phyloP scores from a whole-genome alignment of 2,797 vertebrate genomes.

The Pangasius larnaudii region DNA sequence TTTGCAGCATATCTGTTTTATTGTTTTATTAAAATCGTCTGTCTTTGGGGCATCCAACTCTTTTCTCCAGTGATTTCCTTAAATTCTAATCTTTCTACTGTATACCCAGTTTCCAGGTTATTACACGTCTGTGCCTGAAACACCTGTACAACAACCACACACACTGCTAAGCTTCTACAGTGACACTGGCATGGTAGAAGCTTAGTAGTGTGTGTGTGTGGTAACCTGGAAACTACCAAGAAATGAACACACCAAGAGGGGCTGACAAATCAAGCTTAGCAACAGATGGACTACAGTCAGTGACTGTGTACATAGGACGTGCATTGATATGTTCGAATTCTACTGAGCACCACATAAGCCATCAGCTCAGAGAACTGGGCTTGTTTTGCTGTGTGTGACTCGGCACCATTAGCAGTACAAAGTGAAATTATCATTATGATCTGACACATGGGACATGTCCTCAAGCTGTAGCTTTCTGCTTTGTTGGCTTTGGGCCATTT shows the following conservation, averaged over 20 bases:
- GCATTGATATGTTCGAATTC: neutral
- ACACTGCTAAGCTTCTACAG: neutral
- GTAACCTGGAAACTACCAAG: too few relatives aligned
- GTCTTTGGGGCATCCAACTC: neutral
- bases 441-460: slow-evolving; percentile 15
- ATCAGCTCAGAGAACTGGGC: slow-evolving; percentile 34
- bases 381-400: slow-evolving; percentile 13
- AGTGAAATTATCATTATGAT: slow-evolving; percentile 12
- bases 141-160: neutral
- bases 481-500: slow-evolving; percentile 21
- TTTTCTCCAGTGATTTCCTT: neutral
- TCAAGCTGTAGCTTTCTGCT: slow-evolving; percentile 17
- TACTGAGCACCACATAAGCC: slow-evolving; percentile 1
- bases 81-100: neutral
- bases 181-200: too few relatives aligned
- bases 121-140: neutral
- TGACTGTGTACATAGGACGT: neutral
- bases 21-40: neutral
- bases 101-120: neutral
- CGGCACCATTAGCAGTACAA: slow-evolving; percentile 22
- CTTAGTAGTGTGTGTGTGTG: too few relatives aligned
- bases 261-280: neutral
- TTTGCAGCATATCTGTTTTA: neutral
- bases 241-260: neutral
- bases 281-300: neutral